Evolutionary conservation across 1,140 invertebrate genomes (phyloP).

Genomic region (Lepidurus couesii): DNA sequence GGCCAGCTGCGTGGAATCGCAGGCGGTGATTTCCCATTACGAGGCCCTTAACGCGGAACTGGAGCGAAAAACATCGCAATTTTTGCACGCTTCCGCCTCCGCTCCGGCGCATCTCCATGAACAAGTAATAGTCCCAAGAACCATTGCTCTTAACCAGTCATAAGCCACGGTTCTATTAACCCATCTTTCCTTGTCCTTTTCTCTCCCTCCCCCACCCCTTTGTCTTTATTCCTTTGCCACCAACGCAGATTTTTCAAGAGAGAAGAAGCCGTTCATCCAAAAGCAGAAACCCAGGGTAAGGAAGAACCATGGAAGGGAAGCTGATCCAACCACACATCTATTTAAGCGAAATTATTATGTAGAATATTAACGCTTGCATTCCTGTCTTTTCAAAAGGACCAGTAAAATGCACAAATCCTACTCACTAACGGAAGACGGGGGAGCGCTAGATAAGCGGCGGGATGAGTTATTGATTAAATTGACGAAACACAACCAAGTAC

Average conservation of each 20-base stretch:
- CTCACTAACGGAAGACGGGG: neutral
- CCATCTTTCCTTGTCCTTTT: neutral
- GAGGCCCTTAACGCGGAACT: slow-evolving; percentile 20
- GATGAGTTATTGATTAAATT: slow-evolving; percentile 22
- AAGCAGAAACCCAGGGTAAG: neutral
- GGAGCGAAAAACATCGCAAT: slow-evolving; percentile 15
- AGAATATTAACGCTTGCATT: neutral
- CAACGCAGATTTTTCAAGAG: neutral
- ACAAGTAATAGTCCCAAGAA: neutral
- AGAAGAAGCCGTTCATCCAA: slow-evolving; percentile 6
- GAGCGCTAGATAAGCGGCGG: neutral
- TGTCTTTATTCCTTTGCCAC: neutral
- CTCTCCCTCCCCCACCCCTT: neutral
- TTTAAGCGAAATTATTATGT: neutral
- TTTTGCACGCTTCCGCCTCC: slow-evolving; percentile 13
- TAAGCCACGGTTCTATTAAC: neutral
- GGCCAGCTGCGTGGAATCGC: slow-evolving; percentile 16
- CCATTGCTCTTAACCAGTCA: neutral
- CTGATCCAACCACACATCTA: neutral
- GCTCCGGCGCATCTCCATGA: neutral
- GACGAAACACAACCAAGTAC: slow-evolving; percentile 21
- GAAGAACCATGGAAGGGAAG: neutral
- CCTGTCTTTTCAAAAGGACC: neutral
- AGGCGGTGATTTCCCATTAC: slow-evolving; percentile 17
- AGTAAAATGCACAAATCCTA: slow-evolving; percentile 19